These are phyloP conservation scores for Hoplostethus mediterraneus DNA, from an alignment of 2,797 vertebrate species.

Conservation along the genomic window DNA sequence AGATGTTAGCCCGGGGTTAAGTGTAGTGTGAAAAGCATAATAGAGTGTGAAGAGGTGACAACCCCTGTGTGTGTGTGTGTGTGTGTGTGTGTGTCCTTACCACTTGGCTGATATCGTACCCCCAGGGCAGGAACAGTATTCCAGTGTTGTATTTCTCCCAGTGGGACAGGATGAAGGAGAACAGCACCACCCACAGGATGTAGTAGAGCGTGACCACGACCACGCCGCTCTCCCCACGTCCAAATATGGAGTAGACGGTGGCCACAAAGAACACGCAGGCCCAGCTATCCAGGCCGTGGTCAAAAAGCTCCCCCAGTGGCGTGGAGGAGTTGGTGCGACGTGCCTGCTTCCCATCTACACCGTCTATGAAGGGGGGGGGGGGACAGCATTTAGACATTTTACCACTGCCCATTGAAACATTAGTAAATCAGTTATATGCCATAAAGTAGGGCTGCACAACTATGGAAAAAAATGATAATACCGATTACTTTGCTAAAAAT, in stretches of 20 bases:
- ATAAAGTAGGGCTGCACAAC: too few species aligned
- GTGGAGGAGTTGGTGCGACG: constrained; percentile 97
- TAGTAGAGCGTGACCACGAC: constrained; percentile 91
- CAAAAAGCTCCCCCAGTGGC: constrained; percentile 96
- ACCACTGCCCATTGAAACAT: too few species aligned
- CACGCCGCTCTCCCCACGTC: constrained; percentile 91
- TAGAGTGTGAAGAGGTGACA: background rate
- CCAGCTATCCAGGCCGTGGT: constrained; percentile 98
- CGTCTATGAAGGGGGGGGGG: constrained; percentile 81
- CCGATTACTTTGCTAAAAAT: too few species aligned
- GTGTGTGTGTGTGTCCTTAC: constrained; percentile 78
- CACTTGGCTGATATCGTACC: constrained; percentile 99
- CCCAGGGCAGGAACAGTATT: constrained; percentile 97
- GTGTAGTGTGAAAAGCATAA: too few species aligned
- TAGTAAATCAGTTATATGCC: too few species aligned
- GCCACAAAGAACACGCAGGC: constrained; percentile 96
- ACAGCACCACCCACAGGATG: constrained; percentile 97
- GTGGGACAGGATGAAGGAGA: constrained; percentile 98
- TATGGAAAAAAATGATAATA: too few species aligned
- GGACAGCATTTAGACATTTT: too few species aligned
- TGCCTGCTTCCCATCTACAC: constrained; percentile 97
- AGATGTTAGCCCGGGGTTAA: too few species aligned
- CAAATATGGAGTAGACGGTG: constrained; percentile 97
- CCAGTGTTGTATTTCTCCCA: constrained; percentile 99
- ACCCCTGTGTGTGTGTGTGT: background rate